Conservation (phyloP, 1,140 invertebrate genomes). For the Diabrotica virgifera region DNA sequence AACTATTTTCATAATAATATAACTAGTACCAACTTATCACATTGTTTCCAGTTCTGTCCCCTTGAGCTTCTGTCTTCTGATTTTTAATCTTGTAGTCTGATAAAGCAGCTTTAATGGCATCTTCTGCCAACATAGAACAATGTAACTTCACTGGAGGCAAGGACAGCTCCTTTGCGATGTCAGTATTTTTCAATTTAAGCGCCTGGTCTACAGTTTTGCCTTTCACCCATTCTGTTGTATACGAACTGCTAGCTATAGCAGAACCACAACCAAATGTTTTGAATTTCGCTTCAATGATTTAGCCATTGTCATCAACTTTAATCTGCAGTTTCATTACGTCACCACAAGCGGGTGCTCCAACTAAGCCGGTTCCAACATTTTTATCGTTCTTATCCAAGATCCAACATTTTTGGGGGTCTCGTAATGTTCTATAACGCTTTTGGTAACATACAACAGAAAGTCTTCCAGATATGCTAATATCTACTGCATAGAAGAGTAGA, state of each 20-base stretch:
- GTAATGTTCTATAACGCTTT: constrained; percentile 87
- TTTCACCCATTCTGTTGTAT: constrained; percentile 99
- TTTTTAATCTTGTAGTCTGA: constrained; percentile 96
- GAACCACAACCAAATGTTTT: constrained; percentile 99
- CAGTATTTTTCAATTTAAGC: constrained; percentile 89
- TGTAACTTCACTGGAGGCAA: constrained; percentile 98
- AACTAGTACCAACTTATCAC: constrained; percentile 10
- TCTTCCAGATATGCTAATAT: constrained; percentile 30
- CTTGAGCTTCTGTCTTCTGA: constrained; percentile 31
- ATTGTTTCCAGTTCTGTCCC: background rate
- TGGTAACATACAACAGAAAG: constrained; percentile 41
- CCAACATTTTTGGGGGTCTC: constrained; percentile 99
- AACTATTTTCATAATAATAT: background rate
- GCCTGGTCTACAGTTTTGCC: constrained; percentile 97
- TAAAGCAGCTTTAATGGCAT: constrained; percentile 98
- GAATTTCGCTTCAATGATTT: constrained; percentile 98
- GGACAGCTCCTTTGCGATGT: constrained; percentile 96
- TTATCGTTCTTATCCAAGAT: constrained; percentile 90
- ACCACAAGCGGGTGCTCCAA: constrained; percentile 98
- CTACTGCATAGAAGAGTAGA: constrained; percentile 34
- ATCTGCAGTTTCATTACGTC: constrained; percentile 99
- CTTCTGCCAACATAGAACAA: constrained; percentile 99
- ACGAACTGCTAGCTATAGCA: constrained; percentile 96
- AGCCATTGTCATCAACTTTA: constrained; percentile 92
- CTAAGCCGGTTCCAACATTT: constrained; percentile 94